These are phyloP conservation scores for Accipiter cooperii DNA, from an alignment of 2,113 vertebrate species.

Conservation along the genomic window DNA sequence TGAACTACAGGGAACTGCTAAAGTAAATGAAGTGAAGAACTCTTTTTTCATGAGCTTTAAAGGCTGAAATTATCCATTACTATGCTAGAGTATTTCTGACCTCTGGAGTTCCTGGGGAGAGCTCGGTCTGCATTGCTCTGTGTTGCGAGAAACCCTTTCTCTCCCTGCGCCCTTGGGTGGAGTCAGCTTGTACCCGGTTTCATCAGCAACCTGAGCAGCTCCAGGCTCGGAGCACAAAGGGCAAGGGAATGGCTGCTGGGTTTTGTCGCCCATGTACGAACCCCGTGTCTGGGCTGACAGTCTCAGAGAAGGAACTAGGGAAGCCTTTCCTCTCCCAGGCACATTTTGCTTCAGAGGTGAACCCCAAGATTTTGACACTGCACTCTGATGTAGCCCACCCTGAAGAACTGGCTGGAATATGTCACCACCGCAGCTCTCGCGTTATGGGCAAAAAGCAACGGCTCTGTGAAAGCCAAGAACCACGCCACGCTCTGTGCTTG, in stretches of 20 bases:
- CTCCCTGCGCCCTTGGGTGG: not conserved
- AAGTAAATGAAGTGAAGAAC: not conserved
- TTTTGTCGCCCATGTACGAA: not conserved
- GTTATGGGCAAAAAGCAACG: not conserved
- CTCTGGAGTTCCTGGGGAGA: not conserved
- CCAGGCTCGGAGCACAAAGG: not conserved
- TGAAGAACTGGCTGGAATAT: not conserved
- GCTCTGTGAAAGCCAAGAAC: not conserved
- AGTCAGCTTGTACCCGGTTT: not conserved
- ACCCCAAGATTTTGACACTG: not conserved
- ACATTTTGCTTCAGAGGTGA: not conserved
- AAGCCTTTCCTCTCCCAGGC: not conserved
- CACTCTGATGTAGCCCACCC: not conserved
- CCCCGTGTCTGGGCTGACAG: not conserved
- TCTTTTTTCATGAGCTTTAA: not conserved
- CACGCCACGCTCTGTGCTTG: rapidly evolving
- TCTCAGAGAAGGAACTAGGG: not conserved
- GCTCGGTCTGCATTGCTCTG: not conserved
- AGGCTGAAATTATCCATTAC: not conserved
- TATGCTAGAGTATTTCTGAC: not conserved
- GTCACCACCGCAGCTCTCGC: not conserved
- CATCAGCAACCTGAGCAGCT: not conserved
- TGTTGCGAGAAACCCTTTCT: not conserved
- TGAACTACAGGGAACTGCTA: not conserved
- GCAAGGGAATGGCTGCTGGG: not conserved